phyloP scores from a whole-genome alignment of 2,888 invertebrate genomes.

The Lapara coniferarum region DNA sequence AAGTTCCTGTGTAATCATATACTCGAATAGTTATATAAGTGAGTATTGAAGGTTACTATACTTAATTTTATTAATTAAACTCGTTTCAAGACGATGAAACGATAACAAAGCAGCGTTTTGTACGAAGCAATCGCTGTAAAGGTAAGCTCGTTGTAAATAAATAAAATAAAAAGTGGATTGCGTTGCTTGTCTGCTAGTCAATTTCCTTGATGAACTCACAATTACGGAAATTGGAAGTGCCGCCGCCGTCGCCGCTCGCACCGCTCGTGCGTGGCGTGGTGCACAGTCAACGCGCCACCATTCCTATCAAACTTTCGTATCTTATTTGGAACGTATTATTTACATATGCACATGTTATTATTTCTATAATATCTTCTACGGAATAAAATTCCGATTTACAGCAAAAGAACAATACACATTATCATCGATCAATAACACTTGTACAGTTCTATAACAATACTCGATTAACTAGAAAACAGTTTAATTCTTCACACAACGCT shows the following conservation, averaged over 20 bases:
- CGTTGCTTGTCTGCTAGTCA: constrained; percentile 71
- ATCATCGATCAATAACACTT: constrained; percentile 4
- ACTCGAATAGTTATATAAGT: background rate
- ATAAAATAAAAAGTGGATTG: constrained; percentile 63
- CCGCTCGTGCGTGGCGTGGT: constrained; percentile 30
- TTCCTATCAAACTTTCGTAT: constrained; percentile 11
- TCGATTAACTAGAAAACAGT: constrained; percentile 62
- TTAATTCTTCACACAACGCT: constrained; percentile 63
- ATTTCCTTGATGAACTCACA: constrained; percentile 80
- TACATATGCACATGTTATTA: background rate
- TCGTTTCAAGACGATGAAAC: constrained; percentile 43
- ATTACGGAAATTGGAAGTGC: constrained; percentile 78
- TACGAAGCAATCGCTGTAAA: constrained; percentile 47
- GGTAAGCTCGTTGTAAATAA: constrained; percentile 59
- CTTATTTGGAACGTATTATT: background rate
- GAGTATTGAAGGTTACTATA: background rate
- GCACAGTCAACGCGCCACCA: background rate
- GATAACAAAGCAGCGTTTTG: constrained; percentile 47
- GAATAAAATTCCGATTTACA: background rate
- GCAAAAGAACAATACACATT: background rate
- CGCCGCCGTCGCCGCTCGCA: constrained; percentile 40
- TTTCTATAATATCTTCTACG: background rate
- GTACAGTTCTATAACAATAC: constrained; percentile 40
- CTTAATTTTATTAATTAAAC: constrained; percentile 33
- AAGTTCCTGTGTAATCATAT: background rate